Evolutionary conservation across 2,797 vertebrate genomes (phyloP), one percentile per base, ranked within the genome.

Genomic region (Platyrinchus mystaceus): DNA sequence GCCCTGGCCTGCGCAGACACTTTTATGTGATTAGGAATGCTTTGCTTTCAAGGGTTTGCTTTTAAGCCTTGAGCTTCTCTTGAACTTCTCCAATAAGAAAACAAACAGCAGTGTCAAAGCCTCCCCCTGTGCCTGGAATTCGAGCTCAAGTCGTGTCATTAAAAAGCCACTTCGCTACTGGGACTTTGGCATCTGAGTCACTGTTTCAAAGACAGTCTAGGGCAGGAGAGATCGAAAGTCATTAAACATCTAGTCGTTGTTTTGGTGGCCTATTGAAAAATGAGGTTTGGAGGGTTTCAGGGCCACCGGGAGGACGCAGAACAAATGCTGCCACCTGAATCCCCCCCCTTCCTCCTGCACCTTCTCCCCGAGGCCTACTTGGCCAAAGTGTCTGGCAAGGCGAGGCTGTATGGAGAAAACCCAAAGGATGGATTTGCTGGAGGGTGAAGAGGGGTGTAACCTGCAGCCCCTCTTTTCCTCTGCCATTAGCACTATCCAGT

Each of bases 11-110:
- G 91, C 16, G 37, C 96, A 97, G 97, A 97, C 96, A 98, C 97
- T 97, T 98, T 97, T 97, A 97, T 97, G 97, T 96, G 97, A 98
- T 98, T 97, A 97, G 97, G 97, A 97, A 97, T 98, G 97, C 97
- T 97, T 97, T 95, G 96, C 96, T 97, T 97, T 97, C 97, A 98
- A 97, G 97, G 95, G 96, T 94, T 96, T 96, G 95, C 97, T 97
- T 98, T 97, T 96, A 98, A 98, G 97, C 82, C 94, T 94, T 92
- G 89, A 96, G 97, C 95, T 98, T 97, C 96, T 96, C 97, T 97
- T 97, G 97, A 97, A 95, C 96, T 98, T 97, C 97, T 98, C 97
- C 97, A 98, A 96, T 93, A 97, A 98, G 96, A 97, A 98, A 97
- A 97, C 96, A 97, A 98, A 97, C 95, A 97, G 95, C 95, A 98